Evolutionary conservation across 2,113 vertebrate genomes (phyloP).

Genomic region (Columbina picui): DNA sequence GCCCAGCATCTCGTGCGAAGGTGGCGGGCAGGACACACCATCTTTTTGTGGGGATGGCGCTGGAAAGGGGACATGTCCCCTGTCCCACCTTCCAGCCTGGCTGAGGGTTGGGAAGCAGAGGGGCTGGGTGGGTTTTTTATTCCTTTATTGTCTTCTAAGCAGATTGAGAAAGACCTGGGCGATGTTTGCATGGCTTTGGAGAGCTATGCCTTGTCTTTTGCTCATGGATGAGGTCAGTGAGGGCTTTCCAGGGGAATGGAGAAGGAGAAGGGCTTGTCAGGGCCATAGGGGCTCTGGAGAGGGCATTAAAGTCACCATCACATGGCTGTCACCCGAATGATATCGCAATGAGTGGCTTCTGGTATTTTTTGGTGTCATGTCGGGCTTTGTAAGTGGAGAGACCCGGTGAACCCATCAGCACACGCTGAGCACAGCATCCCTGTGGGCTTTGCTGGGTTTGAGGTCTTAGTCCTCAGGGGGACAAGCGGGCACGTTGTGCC

Average conservation of each 20-base stretch:
- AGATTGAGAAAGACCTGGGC: not conserved
- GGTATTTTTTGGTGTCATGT: fast-evolving
- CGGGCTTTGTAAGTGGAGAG: not conserved
- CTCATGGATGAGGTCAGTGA: fast-evolving
- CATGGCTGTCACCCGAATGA: not conserved
- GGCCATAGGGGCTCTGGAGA: not conserved
- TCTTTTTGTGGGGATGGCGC: not conserved
- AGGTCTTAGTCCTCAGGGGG: not conserved
- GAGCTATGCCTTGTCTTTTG: not conserved
- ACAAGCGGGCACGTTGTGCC: not conserved
- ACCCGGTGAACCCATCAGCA: fast-evolving
- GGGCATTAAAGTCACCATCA: fast-evolving
- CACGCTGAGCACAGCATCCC: fast-evolving
- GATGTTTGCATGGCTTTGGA: not conserved
- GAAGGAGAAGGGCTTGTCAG: not conserved
- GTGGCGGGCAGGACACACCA: fast-evolving
- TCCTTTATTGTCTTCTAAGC: not conserved
- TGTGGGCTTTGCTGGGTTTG: not conserved
- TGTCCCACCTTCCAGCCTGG: fast-evolving
- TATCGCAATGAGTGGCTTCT: fast-evolving
- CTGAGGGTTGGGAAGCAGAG: not conserved
- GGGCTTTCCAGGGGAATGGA: not conserved
- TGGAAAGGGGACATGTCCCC: not conserved
- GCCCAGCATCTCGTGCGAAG: fast-evolving
- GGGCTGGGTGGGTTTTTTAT: not conserved